phyloP scores from a whole-genome alignment of 2,113 vertebrate genomes.

The Hypocryptadius cinnamomeus region DNA sequence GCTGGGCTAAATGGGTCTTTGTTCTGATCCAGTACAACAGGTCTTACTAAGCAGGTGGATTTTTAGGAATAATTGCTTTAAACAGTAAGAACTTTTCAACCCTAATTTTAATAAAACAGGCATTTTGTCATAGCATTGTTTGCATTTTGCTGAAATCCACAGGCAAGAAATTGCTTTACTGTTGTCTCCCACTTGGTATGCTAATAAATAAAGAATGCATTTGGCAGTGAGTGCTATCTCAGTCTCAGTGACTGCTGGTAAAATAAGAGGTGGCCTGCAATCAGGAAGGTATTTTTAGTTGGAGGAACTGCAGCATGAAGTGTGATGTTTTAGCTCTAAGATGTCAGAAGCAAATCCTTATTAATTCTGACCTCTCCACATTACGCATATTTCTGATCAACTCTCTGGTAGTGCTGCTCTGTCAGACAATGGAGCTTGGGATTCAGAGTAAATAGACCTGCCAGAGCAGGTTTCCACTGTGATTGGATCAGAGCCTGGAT shows the following conservation, averaged over 20 bases:
- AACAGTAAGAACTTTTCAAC: not conserved
- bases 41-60: not conserved
- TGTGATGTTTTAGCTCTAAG: not conserved
- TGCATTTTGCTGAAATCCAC: not conserved
- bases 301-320: not conserved
- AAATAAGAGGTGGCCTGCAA: not conserved
- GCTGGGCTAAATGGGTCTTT: not conserved
- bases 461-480: not conserved
- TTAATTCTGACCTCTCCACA: slow-evolving; percentile 6
- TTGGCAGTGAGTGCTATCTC: not conserved
- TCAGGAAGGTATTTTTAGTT: not conserved
- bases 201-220: not conserved
- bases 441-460: not conserved
- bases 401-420: not conserved
- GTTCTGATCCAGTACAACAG: not conserved
- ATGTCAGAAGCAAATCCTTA: not conserved
- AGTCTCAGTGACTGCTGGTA: not conserved
- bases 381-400: not conserved
- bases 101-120: not conserved
- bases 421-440: not conserved
- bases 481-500: not conserved
- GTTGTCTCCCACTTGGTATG: not conserved
- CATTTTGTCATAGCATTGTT: not conserved
- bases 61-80: not conserved
- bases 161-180: not conserved